phyloP scores from a whole-genome alignment of 1,140 invertebrate species.

The Phymastichus coffea region DNA sequence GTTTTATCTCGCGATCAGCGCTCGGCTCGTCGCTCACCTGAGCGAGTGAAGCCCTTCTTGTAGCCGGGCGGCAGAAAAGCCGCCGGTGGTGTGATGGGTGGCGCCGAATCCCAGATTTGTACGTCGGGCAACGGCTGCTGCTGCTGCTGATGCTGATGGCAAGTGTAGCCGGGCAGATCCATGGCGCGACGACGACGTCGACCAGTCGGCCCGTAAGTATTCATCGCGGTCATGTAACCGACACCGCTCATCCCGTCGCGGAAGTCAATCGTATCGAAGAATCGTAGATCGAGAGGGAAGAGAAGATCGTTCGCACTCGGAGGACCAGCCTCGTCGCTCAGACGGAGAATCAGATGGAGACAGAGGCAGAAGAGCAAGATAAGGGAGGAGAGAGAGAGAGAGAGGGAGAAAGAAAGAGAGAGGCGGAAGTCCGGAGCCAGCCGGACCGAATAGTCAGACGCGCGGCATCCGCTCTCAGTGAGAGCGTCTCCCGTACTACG shows the following conservation, averaged over 20 bases:
- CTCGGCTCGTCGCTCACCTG: too few species aligned
- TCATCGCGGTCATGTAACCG: conserved; percentile 61
- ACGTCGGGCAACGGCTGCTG: conserved; percentile 59
- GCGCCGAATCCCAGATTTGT: conserved; percentile 59
- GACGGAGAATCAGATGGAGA: neutral
- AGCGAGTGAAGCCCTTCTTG: conserved; percentile 49
- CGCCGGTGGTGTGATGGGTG: conserved; percentile 68
- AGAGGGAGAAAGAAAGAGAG: conserved; percentile 3
- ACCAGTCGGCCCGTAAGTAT: conserved; percentile 66
- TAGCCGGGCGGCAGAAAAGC: conserved; percentile 65
- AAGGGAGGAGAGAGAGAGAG: neutral
- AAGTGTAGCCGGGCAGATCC: conserved; percentile 57
- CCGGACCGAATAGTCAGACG: too few species aligned
- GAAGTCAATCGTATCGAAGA: too few species aligned
- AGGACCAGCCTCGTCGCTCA: too few species aligned
- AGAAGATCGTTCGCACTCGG: too few species aligned
- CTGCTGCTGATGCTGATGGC: conserved; percentile 40
- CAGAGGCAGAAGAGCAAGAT: conserved; percentile 4
- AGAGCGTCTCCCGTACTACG: conserved; percentile 44
- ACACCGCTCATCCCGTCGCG: conserved; percentile 67
- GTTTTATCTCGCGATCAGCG: too few species aligned
- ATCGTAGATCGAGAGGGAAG: too few species aligned
- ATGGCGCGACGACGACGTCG: conserved; percentile 60
- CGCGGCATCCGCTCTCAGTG: conserved; percentile 35
- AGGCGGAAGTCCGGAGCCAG: too few species aligned